These are phyloP conservation scores for Tenebrosternarchus preto DNA, from an alignment of 2,113 vertebrate genomes.

Conservation along the genomic window DNA sequence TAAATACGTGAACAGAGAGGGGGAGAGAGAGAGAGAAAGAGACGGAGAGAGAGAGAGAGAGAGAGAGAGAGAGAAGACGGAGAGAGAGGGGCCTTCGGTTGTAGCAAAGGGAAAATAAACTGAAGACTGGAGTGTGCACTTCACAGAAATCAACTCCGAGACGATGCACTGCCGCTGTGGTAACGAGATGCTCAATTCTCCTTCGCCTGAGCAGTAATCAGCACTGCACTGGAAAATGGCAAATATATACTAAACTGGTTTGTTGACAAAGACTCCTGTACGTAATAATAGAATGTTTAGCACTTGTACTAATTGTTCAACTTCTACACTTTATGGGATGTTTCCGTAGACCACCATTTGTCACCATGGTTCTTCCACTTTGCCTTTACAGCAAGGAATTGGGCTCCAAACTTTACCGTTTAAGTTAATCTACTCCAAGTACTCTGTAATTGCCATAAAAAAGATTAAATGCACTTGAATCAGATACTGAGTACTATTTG, in stretches of 20 bases:
- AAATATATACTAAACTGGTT: background rate
- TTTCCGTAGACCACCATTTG: too few relatives aligned
- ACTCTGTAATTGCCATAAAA: too few relatives aligned
- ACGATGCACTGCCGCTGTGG: conserved; percentile 23
- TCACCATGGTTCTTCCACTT: too few relatives aligned
- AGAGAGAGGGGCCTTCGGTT: conserved; percentile 28
- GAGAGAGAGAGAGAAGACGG: conserved; percentile 1
- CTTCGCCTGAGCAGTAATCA: conserved; percentile 9
- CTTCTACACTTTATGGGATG: too few relatives aligned
- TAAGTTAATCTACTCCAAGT: too few relatives aligned
- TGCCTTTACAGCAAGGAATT: too few relatives aligned
- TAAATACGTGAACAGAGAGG: conserved; percentile 36
- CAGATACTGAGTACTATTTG: too few relatives aligned
- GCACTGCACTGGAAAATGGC: background rate
- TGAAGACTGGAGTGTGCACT: conserved; percentile 26
- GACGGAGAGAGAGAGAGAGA: background rate
- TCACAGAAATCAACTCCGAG: conserved; percentile 42
- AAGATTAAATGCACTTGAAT: too few relatives aligned
- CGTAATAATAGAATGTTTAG: background rate
- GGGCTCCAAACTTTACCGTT: too few relatives aligned
- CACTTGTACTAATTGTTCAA: too few relatives aligned
- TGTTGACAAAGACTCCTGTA: conserved; percentile 7
- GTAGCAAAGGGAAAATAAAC: conserved; percentile 48
- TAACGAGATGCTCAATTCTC: conserved; percentile 45
- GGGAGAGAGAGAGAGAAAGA: background rate